A percentile compares a stretch with the other conserved stretches of the same genome.
Evolutionary conservation across 2,888 invertebrate genomes (phyloP).

Genomic region (Nowickia ferox): DNA sequence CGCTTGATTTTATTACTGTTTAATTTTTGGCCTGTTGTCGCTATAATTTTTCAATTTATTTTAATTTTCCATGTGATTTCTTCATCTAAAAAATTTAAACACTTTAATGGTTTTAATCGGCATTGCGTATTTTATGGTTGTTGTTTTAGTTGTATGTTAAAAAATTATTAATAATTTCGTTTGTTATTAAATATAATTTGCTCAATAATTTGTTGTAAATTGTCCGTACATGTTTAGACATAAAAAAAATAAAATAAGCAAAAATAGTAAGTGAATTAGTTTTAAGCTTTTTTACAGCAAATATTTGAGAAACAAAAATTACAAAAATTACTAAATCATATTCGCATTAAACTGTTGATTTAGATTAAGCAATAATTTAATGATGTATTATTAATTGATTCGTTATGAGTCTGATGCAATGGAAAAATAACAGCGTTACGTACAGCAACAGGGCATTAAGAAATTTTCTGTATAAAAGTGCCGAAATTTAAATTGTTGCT

Average conservation of each 20-base stretch:
- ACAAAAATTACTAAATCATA: neutral
- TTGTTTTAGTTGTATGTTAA: slow-evolving; percentile 46
- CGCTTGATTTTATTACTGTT: slow-evolving; percentile 53
- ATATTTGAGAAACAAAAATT: neutral
- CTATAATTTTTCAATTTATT: slow-evolving; percentile 67
- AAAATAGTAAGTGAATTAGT: slow-evolving; percentile 26
- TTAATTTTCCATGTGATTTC: slow-evolving; percentile 50
- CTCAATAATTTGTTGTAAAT: slow-evolving; percentile 67
- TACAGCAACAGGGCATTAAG: too few species aligned
- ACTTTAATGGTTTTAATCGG: slow-evolving; percentile 24
- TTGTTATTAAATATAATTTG: slow-evolving; percentile 70
- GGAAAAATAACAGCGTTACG: neutral
- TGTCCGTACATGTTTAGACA: slow-evolving; percentile 41
- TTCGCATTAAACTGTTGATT: slow-evolving; percentile 17
- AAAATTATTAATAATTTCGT: slow-evolving; percentile 66
- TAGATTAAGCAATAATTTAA: slow-evolving; percentile 40
- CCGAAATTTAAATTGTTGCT: slow-evolving; percentile 7
- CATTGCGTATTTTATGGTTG: slow-evolving; percentile 52
- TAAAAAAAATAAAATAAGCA: neutral
- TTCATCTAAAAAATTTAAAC: slow-evolving; percentile 40
- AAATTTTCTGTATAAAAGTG: neutral
- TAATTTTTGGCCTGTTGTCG: slow-evolving; percentile 55
- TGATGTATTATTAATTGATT: slow-evolving; percentile 56
- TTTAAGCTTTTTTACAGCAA: neutral
- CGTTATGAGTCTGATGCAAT: neutral